Percentiles rank a stretch among this genome's conserved stretches.
Evolutionary conservation across 2,888 invertebrate genomes (phyloP).

Genomic region (Nysson spinosus): DNA sequence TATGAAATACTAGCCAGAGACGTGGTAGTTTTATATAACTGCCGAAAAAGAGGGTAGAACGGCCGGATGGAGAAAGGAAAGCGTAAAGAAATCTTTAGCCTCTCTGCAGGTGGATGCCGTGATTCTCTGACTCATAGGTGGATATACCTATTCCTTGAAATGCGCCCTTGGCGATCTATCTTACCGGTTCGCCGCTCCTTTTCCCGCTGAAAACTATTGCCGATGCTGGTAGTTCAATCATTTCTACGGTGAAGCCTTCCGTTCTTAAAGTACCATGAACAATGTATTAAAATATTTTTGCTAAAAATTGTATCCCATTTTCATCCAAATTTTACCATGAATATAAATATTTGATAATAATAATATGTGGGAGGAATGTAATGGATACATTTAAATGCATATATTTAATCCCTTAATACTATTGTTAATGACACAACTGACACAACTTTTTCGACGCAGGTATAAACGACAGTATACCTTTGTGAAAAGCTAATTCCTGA

Average conservation of each 20-base stretch:
- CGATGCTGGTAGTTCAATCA: conserved; percentile 12
- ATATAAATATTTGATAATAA: no score
- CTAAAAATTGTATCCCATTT: no score
- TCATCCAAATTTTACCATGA: no score
- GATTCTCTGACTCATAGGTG: conserved; percentile 32
- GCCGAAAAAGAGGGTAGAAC: conserved; percentile 27
- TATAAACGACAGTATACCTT: no score
- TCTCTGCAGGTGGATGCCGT: conserved; percentile 16
- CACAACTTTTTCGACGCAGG: no score
- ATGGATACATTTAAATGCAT: no score
- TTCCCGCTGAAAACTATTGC: conserved; percentile 2
- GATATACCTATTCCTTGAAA: conserved; percentile 27
- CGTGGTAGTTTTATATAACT: conserved; percentile 62
- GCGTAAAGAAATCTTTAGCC: conserved; percentile 22
- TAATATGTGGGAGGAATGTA: no score
- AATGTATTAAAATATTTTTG: neutral
- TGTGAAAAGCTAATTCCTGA: no score
- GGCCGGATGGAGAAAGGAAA: neutral
- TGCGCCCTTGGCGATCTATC: conserved; percentile 34
- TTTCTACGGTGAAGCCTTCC: conserved; percentile 1
- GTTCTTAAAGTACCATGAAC: neutral
- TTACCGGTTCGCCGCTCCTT: conserved; percentile 23
- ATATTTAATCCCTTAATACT: no score
- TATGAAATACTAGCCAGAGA: conserved; percentile 63
- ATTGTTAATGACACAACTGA: no score